Evolutionary conservation across 2,888 invertebrate genomes (phyloP).

Genomic region (Macrosoma leucophasiata): DNA sequence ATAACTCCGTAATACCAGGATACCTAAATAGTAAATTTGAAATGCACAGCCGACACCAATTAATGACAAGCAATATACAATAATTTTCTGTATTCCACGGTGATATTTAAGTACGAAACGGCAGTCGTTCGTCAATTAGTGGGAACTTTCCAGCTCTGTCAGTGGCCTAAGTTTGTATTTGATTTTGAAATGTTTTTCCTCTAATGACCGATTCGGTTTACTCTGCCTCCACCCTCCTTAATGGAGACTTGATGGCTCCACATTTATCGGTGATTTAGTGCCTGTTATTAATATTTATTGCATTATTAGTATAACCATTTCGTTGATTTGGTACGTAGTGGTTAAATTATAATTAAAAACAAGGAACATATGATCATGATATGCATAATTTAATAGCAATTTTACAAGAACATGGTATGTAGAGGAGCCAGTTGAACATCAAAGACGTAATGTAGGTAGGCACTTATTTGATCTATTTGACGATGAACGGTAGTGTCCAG

Average conservation of each 20-base stretch:
- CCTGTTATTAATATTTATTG: conserved; percentile 48
- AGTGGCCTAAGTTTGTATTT: conserved; percentile 51
- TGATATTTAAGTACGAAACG: conserved; percentile 16
- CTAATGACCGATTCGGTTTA: conserved; percentile 55
- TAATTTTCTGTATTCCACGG: too few species aligned
- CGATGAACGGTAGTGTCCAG: too few species aligned
- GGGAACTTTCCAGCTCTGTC: conserved; percentile 45
- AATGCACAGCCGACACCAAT: too few species aligned
- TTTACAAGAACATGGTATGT: too few species aligned
- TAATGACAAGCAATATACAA: too few species aligned
- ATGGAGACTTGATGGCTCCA: conserved; percentile 43
- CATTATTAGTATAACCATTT: conserved; percentile 11
- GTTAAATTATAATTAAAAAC: neutral
- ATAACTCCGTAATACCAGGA: too few species aligned
- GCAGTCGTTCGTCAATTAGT: conserved; percentile 31
- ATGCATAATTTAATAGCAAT: too few species aligned
- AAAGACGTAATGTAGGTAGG: too few species aligned
- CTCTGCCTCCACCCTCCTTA: conserved; percentile 33
- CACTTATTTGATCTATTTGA: too few species aligned
- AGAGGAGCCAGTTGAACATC: too few species aligned
- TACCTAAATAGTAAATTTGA: too few species aligned
- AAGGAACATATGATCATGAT: too few species aligned
- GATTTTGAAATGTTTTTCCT: conserved; percentile 61
- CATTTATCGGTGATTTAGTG: conserved; percentile 52
- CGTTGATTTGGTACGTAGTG: neutral